Conservation (phyloP, 1,140 invertebrate species). For the Cecropterus lyciades region DNA sequence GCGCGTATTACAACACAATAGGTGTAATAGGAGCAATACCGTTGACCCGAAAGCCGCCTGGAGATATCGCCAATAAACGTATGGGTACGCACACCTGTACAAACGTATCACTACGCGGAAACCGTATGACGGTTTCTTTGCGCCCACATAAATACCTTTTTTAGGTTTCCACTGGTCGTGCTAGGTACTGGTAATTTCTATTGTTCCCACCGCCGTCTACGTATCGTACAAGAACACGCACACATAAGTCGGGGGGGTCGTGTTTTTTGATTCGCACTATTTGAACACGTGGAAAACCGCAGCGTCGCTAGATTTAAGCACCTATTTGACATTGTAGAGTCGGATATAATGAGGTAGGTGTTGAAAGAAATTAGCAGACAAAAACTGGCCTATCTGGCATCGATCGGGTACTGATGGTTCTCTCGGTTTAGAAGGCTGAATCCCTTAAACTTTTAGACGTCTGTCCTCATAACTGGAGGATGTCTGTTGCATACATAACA, state of each 20-base stretch:
- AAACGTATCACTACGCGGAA: conserved; percentile 6
- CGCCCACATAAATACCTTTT: conserved; percentile 10
- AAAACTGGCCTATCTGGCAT: too few species aligned
- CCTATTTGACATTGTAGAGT: too few species aligned
- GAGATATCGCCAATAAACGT: conserved; percentile 5
- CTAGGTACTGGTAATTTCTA: conserved; percentile 3
- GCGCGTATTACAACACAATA: conserved; percentile 12
- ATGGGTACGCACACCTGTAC: not conserved
- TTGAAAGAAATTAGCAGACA: too few species aligned
- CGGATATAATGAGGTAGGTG: too few species aligned
- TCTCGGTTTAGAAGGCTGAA: too few species aligned
- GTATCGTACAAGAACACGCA: not conserved
- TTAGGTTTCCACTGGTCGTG: conserved; percentile 6
- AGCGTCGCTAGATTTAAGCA: too few species aligned
- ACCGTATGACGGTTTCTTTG: conserved; percentile 11
- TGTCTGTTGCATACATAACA: too few species aligned
- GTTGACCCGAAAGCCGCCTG: conserved; percentile 4
- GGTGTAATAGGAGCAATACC: conserved; percentile 16
- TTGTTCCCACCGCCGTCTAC: not conserved
- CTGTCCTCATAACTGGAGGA: too few species aligned
- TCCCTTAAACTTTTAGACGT: too few species aligned
- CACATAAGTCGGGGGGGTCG: not conserved
- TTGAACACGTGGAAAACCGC: too few species aligned
- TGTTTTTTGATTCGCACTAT: too few species aligned
- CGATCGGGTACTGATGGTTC: too few species aligned